Percentiles rank a stretch among this genome's conserved stretches.
Conservation (phyloP, 2,113 vertebrate genomes). For the Arothron firmamentum region DNA sequence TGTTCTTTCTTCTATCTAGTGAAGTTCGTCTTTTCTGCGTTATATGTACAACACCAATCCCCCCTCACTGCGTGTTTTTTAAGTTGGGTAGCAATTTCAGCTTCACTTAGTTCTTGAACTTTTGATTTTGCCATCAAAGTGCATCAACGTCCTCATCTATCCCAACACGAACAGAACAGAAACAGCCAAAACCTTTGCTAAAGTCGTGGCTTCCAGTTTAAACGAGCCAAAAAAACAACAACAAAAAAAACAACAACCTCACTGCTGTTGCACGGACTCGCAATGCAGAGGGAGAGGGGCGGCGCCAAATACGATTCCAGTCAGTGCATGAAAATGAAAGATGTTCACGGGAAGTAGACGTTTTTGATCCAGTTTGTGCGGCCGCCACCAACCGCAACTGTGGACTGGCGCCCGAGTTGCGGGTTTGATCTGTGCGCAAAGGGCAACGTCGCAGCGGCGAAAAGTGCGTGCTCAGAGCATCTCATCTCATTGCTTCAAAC, state of each 20-base stretch:
- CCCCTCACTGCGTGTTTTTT: too few relatives aligned
- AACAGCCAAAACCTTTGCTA: constrained; percentile 1
- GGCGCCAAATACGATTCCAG: constrained; percentile 11
- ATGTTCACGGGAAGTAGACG: constrained; percentile 10
- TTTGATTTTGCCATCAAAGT: not conserved
- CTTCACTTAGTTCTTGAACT: not conserved
- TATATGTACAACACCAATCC: too few relatives aligned
- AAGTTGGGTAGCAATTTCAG: not conserved
- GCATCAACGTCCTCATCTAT: not conserved
- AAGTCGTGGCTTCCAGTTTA: constrained; percentile 3
- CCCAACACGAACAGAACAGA: constrained; percentile 4
- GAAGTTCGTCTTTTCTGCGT: too few relatives aligned
- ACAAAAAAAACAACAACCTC: constrained; percentile 36
- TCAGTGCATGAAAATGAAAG: constrained; percentile 18
- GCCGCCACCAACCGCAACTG: constrained; percentile 51
- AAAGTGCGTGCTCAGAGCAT: constrained; percentile 2
- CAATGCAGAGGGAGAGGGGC: constrained; percentile 9
- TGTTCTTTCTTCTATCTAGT: too few relatives aligned
- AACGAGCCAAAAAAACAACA: constrained; percentile 4
- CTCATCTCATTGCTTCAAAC: constrained; percentile 10
- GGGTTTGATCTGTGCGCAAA: constrained; percentile 51
- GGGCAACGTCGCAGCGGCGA: constrained; percentile 8
- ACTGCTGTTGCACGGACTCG: too few relatives aligned
- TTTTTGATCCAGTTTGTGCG: constrained; percentile 22
- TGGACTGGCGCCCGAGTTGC: constrained; percentile 48